A percentile compares a stretch with the other conserved stretches of the same genome.
phyloP scores from a whole-genome alignment of 2,113 vertebrate genomes.

The Cyprinodon brontotheroides region DNA sequence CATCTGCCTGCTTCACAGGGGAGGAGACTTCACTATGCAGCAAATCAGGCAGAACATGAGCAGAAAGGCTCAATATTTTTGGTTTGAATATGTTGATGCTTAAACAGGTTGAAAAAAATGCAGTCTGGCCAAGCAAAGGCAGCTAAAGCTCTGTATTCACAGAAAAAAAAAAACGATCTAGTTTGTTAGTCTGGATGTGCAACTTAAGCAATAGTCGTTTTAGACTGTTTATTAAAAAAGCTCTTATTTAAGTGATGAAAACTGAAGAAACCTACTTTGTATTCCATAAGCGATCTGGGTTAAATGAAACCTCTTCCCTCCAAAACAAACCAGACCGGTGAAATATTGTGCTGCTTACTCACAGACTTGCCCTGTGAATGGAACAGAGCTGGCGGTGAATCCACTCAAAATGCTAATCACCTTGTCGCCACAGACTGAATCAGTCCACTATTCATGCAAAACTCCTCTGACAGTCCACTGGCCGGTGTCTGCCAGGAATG shows the following conservation, averaged over 20 bases:
- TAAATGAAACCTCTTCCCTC: constrained; percentile 16
- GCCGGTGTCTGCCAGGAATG: constrained; percentile 31
- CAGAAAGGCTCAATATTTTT: constrained; percentile 9
- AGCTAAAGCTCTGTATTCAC: background rate
- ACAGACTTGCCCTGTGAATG: constrained; percentile 16
- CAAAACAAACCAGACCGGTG: constrained; percentile 6
- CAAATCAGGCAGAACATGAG: constrained; percentile 37
- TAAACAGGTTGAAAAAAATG: too few relatives aligned
- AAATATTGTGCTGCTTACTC: constrained; percentile 16
- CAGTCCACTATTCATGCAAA: constrained; percentile 41
- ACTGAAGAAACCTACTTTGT: background rate
- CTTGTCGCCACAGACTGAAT: constrained; percentile 36
- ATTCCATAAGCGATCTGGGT: too few relatives aligned
- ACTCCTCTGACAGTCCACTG: constrained; percentile 18
- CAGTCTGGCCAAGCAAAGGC: too few relatives aligned
- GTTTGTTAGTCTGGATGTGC: background rate
- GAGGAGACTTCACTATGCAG: constrained; percentile 23
- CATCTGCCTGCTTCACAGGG: constrained; percentile 57
- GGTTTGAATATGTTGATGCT: background rate
- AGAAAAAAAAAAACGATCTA: too few relatives aligned
- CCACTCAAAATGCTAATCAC: constrained; percentile 57
- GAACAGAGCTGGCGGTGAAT: constrained; percentile 27
- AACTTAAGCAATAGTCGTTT: background rate
- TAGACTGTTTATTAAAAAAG: background rate
- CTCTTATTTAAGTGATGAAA: background rate